These are phyloP conservation scores for Ectropis grisescens DNA, from an alignment of 1,140 invertebrate species.

Conservation along the genomic window DNA sequence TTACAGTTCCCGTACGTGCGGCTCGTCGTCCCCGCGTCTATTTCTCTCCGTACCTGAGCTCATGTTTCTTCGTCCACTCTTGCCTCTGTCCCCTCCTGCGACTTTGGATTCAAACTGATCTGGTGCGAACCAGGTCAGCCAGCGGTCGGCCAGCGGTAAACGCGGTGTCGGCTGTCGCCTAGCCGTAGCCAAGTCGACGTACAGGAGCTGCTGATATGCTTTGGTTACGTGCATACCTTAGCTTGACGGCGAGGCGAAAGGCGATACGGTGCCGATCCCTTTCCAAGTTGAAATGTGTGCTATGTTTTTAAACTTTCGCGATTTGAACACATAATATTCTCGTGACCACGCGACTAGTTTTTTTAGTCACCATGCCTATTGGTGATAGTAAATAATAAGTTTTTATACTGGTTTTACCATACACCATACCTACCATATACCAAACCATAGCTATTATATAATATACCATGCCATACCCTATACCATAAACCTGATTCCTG, in stretches of 20 bases:
- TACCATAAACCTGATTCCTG: no score
- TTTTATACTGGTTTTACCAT: no score
- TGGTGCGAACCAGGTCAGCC: conserved; percentile 8
- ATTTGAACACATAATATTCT: no score
- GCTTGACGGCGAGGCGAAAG: conserved; percentile 11
- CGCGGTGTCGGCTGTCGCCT: conserved; percentile 9
- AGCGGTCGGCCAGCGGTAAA: conserved; percentile 12
- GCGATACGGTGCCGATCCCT: conserved; percentile 4
- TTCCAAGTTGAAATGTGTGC: conserved; percentile 7
- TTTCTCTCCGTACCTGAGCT: conserved; percentile 12
- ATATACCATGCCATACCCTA: no score
- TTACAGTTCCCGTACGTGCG: conserved; percentile 6
- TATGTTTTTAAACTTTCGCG: background rate
- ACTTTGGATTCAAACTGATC: no score
- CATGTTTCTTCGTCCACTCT: conserved; percentile 9
- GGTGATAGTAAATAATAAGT: no score
- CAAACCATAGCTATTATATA: no score
- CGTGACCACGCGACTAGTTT: no score
- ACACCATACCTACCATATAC: no score
- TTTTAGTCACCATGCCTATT: no score
- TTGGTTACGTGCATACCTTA: conserved; percentile 9
- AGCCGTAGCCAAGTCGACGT: conserved; percentile 14
- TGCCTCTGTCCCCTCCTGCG: background rate
- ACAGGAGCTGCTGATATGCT: conserved; percentile 13
- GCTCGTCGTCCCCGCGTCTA: conserved; percentile 6